A percentile compares a stretch with the other conserved stretches of the same genome.
Conservation (phyloP, 1,140 invertebrate species). For the Hycleus phaleratus region DNA sequence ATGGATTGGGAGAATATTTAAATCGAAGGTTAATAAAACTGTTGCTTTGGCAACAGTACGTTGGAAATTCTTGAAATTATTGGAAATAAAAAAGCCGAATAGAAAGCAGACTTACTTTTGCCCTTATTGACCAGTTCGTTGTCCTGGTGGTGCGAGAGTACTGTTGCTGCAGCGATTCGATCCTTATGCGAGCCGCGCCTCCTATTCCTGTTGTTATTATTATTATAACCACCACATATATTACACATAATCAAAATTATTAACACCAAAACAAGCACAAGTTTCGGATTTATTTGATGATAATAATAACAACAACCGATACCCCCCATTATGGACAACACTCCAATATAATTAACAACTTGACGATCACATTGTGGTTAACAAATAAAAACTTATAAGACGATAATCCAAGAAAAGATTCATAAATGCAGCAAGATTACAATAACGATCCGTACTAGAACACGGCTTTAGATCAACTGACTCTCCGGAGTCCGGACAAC, state of each 20-base stretch:
- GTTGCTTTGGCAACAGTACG: too few relatives aligned
- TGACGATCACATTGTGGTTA: too few relatives aligned
- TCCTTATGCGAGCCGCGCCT: constrained; percentile 14
- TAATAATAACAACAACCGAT: too few relatives aligned
- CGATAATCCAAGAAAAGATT: too few relatives aligned
- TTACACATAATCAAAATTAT: constrained; percentile 21
- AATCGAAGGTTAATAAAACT: too few relatives aligned
- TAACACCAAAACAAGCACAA: constrained; percentile 15
- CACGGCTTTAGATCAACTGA: constrained; percentile 20
- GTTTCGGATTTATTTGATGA: background rate
- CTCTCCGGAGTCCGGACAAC: background rate
- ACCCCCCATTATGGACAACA: too few relatives aligned
- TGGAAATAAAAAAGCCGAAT: too few relatives aligned
- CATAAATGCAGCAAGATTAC: too few relatives aligned
- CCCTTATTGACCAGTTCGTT: constrained; percentile 16
- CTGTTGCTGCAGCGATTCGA: background rate
- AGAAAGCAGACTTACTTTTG: constrained; percentile 13
- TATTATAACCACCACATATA: constrained; percentile 3
- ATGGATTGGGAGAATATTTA: too few relatives aligned
- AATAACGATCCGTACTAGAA: background rate
- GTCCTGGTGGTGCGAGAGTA: constrained; percentile 4
- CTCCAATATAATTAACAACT: too few relatives aligned
- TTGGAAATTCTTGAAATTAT: too few relatives aligned
- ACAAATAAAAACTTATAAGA: too few relatives aligned
- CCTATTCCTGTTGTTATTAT: constrained; percentile 2